Conservation (phyloP, 2,888 invertebrate species). For the Macrophya alboannulata region DNA sequence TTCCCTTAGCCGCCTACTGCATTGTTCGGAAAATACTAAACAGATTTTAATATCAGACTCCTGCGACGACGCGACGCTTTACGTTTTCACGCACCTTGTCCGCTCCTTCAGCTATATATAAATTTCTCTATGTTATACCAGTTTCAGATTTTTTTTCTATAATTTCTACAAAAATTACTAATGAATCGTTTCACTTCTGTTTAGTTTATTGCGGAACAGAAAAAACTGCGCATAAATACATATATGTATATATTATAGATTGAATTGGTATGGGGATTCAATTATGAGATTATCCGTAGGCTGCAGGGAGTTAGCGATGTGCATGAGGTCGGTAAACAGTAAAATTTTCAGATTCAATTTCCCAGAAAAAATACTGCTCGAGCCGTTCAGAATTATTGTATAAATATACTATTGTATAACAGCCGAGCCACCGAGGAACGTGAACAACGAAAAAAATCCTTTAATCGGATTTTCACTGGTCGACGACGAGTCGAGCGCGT, state of each 20-base stretch:
- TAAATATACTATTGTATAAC: slow-evolving; percentile 32
- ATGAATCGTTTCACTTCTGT: neutral
- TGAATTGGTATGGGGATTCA: neutral
- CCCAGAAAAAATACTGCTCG: slow-evolving; percentile 45
- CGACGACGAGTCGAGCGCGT: slow-evolving; percentile 25
- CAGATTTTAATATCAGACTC: slow-evolving; percentile 53
- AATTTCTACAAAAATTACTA: neutral
- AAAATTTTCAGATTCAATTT: slow-evolving; percentile 44
- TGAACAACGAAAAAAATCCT: slow-evolving; percentile 34
- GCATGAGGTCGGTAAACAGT: slow-evolving; percentile 14
- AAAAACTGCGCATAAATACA: neutral
- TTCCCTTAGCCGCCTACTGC: slow-evolving; percentile 41
- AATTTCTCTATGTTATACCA: neutral
- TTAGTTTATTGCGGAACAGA: neutral
- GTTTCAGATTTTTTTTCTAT: neutral
- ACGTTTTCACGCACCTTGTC: neutral
- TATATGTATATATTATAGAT: too few relatives aligned
- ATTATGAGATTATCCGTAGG: slow-evolving; percentile 12
- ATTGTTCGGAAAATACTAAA: slow-evolving; percentile 54
- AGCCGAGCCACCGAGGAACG: slow-evolving; percentile 8
- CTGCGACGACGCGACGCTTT: neutral
- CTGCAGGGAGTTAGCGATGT: neutral
- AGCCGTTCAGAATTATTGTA: slow-evolving; percentile 37
- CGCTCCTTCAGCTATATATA: neutral
- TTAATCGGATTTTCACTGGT: slow-evolving; percentile 45